A percentile compares a stretch with the other conserved stretches of the same genome.
Conservation (phyloP, 2,888 invertebrate genomes). For the Dascillus cervinus region DNA sequence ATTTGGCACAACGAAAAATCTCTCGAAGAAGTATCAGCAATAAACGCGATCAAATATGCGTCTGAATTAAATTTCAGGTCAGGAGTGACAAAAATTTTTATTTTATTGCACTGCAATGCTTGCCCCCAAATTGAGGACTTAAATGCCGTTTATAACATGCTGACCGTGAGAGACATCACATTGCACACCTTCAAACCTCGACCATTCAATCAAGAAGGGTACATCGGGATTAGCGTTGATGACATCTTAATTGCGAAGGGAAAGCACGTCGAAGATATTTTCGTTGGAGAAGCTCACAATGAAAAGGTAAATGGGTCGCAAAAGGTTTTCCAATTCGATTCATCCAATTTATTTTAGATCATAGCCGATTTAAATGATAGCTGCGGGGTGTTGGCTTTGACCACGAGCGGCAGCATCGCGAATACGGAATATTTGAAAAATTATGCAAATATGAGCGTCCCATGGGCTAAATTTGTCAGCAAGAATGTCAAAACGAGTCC, state of each 20-base stretch:
- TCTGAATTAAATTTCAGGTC: conserved; percentile 63
- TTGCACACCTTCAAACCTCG: conserved; percentile 20
- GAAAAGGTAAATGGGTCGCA: conserved; percentile 1
- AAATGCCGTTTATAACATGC: conserved; percentile 18
- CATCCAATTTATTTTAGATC: conserved; percentile 10
- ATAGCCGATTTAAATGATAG: conserved; percentile 18
- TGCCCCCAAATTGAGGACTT: conserved; percentile 15
- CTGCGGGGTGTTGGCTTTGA: conserved; percentile 19
- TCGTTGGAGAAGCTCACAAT: too few species aligned
- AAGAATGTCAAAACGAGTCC: conserved; percentile 17
- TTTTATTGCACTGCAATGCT: conserved; percentile 60
- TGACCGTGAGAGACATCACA: conserved; percentile 22
- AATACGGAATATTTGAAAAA: conserved; percentile 6
- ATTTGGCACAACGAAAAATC: too few species aligned
- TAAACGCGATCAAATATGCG: conserved; percentile 62
- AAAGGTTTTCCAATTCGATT: background rate
- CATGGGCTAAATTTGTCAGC: conserved; percentile 17
- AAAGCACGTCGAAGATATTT: too few species aligned
- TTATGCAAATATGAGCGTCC: conserved; percentile 1
- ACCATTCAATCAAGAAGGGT: conserved; percentile 10
- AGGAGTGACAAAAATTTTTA: conserved; percentile 67
- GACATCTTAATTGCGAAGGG: too few species aligned
- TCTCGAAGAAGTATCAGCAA: conserved; percentile 5
- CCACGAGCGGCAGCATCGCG: conserved; percentile 20
- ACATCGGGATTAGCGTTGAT: too few species aligned